Conservation (phyloP, 2,888 invertebrate species). For the Podabrus alpinus region DNA sequence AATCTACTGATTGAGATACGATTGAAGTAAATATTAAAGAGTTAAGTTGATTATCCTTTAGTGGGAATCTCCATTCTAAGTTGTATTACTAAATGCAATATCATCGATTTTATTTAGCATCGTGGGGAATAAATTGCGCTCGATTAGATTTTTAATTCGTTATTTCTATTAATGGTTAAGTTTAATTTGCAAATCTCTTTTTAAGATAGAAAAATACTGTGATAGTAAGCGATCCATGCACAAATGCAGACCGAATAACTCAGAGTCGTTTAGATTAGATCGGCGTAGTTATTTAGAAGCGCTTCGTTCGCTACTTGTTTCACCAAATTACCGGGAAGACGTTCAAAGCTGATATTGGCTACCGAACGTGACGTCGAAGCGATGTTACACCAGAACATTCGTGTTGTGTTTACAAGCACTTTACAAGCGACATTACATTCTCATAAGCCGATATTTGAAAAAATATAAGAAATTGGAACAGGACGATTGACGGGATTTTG, state of each 20-base stretch:
- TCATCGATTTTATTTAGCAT: background rate
- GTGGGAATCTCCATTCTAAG: background rate
- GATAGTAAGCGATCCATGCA: constrained; percentile 39
- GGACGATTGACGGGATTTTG: background rate
- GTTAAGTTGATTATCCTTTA: background rate
- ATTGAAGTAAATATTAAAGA: background rate
- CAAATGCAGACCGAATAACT: constrained; percentile 52
- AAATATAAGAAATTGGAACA: background rate
- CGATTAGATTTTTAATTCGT: background rate
- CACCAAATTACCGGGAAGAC: constrained; percentile 53
- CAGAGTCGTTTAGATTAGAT: constrained; percentile 53
- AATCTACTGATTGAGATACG: background rate
- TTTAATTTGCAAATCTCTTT: constrained; percentile 23
- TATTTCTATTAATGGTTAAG: background rate
- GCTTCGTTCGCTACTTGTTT: constrained; percentile 54
- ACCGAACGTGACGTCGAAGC: constrained; percentile 49
- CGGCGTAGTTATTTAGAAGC: constrained; percentile 45
- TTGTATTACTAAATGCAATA: background rate
- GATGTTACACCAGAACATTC: constrained; percentile 43
- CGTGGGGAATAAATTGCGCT: background rate
- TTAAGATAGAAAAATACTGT: constrained; percentile 28
- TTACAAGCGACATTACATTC: constrained; percentile 39
- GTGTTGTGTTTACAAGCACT: constrained; percentile 43
- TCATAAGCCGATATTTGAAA: constrained; percentile 14
- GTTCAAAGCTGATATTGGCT: constrained; percentile 46